phyloP scores from a whole-genome alignment of 2,113 vertebrate species.

The human region DNA sequence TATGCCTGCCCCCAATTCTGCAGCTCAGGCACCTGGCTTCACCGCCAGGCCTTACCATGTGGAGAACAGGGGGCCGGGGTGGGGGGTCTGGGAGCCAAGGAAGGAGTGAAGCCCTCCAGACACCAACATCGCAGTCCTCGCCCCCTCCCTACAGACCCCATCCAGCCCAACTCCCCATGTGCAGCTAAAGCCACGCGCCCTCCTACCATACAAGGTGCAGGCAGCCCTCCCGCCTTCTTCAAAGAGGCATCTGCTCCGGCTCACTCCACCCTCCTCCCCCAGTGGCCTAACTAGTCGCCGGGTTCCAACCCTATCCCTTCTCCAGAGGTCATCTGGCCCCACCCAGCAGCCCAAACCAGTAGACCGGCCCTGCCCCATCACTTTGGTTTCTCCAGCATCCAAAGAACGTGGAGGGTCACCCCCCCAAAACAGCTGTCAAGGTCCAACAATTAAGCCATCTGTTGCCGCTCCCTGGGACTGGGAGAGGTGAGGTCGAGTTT shows the following conservation, averaged over 20 bases:
- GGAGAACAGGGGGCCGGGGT: background rate
- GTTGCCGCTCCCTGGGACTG: accelerated
- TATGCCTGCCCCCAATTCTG: background rate
- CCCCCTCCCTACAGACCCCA: background rate
- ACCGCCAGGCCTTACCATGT: too few species aligned
- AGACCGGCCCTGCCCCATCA: background rate
- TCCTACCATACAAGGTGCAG: accelerated
- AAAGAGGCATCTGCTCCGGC: background rate
- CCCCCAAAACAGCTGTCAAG: accelerated
- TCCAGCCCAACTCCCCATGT: too few species aligned
- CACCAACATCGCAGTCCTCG: accelerated
- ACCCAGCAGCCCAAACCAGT: background rate
- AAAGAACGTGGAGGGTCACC: background rate
- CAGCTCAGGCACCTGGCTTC: too few species aligned
- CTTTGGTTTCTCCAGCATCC: background rate
- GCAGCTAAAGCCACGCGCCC: background rate
- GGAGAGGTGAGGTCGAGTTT: background rate
- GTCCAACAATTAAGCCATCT: background rate
- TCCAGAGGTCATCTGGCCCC: background rate
- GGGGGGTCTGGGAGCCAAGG: background rate
- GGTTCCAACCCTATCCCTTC: background rate
- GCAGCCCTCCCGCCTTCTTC: background rate
- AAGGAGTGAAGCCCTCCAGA: background rate
- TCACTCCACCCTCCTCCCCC: background rate
- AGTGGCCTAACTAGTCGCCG: background rate